These are phyloP conservation scores for Mohoua ochrocephala DNA, from an alignment of 2,113 vertebrate genomes.

Conservation along the genomic window DNA sequence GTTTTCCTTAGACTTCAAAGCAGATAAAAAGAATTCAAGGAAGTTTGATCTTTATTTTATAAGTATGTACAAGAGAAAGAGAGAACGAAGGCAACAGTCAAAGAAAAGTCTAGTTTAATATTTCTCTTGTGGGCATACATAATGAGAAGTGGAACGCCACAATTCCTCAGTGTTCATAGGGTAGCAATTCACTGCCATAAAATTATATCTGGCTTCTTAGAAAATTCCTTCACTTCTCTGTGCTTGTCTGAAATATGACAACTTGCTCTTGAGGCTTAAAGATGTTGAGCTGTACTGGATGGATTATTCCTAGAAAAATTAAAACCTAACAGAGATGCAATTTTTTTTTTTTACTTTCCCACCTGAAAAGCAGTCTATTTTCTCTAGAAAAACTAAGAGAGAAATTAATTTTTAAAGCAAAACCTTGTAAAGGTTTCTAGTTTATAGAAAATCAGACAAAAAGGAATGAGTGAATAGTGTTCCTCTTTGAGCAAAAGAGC, in stretches of 20 bases:
- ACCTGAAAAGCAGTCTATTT: not conserved
- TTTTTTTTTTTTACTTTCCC: not conserved
- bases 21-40: constrained; percentile 45
- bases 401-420: not conserved
- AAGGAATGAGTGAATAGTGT: not conserved
- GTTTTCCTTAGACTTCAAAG: constrained; percentile 58
- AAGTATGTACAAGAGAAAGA: constrained; percentile 42
- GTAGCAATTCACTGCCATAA: not conserved
- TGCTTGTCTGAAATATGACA: not conserved
- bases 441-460: not conserved
- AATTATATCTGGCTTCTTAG: constrained; percentile 8
- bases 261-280: not conserved
- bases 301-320: constrained; percentile 8
- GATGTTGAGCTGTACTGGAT: not conserved
- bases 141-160: constrained; percentile 1
- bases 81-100: constrained; percentile 39
- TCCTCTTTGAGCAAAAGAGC: not conserved
- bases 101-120: constrained; percentile 55
- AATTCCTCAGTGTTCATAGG: constrained; percentile 2
- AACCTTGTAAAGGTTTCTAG: not conserved
- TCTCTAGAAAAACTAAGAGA: not conserved
- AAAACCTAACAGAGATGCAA: not conserved
- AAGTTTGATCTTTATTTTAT: constrained; percentile 68
- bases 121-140: constrained; percentile 46
- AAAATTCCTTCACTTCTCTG: constrained; percentile 25